Evolutionary conservation across 2,888 invertebrate genomes (phyloP), one percentile per base, ranked within the genome.

Genomic region (Podotricha telesiphe): DNA sequence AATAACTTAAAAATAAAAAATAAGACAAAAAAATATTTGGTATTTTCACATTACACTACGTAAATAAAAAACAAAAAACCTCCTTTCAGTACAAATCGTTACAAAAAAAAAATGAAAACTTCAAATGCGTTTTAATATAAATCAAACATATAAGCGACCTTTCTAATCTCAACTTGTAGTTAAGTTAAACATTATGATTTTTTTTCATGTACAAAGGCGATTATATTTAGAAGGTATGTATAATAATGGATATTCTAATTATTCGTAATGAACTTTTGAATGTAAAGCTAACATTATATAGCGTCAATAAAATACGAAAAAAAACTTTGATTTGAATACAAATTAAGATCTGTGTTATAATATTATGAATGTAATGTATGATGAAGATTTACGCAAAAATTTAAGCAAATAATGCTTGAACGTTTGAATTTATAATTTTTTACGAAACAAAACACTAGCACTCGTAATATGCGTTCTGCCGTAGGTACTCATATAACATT

Each of bases 221-320:
- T 48, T 48, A 47, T 17, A 48, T 20, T 48, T 19, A 48, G 11
- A 10, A 17, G 19, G 11, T 20, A 20, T 48, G 6, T 48, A 48
- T 48, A 20, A 48, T 11, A 48, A 53, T 28, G 55, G 11, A 5
- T 11, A 37, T 55, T 55, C 34, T 37, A 37, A 34, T 53, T 53
- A 37, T 10, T 6, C 55, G 11, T 55, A 55, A 55, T 55, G 34
- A 17, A 34, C 11, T 37, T 34, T 55, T 37, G 55, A 10, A 37
- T 55, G 55, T 55, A 11, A 28, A 55, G 11, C 17, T 17, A 37
- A 34, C 11, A 11, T 55, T 37, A 10, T 28, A 28, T 37, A 34
- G 34, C 5, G 55, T 11, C 37, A 17, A 55, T 55, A 55, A 55
- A 17, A 55, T 55, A 55, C 37, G 34, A 37, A 37, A 55, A 37